Conservation (phyloP, 1,140 invertebrate genomes). For the Dryas iulia region DNA sequence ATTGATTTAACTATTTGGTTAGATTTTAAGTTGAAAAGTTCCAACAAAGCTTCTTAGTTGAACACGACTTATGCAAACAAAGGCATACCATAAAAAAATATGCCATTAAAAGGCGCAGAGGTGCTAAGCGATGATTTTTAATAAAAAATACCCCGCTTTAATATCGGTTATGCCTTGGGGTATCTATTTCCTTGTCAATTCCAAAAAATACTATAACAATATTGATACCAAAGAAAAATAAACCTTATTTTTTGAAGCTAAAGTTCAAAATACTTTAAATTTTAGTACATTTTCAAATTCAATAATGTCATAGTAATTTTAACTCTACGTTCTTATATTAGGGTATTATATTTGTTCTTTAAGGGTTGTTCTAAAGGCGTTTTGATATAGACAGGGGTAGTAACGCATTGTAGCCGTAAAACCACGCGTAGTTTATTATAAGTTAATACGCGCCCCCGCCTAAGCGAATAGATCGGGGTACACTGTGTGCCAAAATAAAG, state of each 20-base stretch:
- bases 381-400: constrained; percentile 21
- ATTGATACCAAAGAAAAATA: constrained; percentile 16
- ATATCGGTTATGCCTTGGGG: constrained; percentile 59
- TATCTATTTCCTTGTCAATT: constrained; percentile 38
- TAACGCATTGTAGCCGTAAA: constrained; percentile 59
- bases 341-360: neutral
- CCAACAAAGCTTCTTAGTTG: neutral
- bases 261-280: constrained; percentile 1
- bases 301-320: neutral
- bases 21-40: neutral
- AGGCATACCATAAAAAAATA: constrained; percentile 51
- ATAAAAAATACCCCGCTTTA: constrained; percentile 66
- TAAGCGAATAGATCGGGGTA: constrained; percentile 42
- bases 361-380: constrained; percentile 19
- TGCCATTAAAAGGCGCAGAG: constrained; percentile 48
- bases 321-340: neutral
- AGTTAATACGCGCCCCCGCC: constrained; percentile 68
- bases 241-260: neutral
- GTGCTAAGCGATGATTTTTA: constrained; percentile 71
- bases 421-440: constrained; percentile 73
- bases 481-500: constrained; percentile 23
- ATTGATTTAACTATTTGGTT: neutral
- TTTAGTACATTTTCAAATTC: neutral
- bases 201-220: neutral
- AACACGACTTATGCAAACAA: constrained; percentile 42